These are phyloP conservation scores for Callipepla squamata DNA, from an alignment of 2,113 vertebrate genomes.

Conservation along the genomic window DNA sequence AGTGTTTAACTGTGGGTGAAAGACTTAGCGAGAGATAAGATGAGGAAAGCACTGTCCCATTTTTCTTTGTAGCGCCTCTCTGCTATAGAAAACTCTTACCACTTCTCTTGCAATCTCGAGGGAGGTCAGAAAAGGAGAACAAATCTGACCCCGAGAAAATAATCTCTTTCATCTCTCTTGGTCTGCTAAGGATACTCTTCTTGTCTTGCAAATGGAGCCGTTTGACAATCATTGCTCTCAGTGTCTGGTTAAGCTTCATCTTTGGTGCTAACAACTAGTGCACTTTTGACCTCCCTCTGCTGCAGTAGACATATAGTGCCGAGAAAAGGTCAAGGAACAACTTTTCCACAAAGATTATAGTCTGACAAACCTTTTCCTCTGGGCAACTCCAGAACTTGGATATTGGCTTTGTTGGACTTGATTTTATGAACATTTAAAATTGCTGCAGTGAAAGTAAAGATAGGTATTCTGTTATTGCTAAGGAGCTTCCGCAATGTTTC, in stretches of 20 bases:
- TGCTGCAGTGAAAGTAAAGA: neutral
- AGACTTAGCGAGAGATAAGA: neutral
- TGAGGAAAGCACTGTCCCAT: neutral
- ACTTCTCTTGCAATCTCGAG: conserved; percentile 66
- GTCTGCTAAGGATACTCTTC: conserved; percentile 68
- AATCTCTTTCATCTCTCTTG: conserved; percentile 73
- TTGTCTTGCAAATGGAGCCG: conserved; percentile 75
- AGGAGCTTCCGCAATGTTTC: neutral
- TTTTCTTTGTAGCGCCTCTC: conserved; percentile 53
- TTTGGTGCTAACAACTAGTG: conserved; percentile 64
- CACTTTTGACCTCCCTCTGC: conserved; percentile 73
- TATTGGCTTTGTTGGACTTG: conserved; percentile 22
- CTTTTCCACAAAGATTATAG: conserved; percentile 64
- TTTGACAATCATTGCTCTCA: conserved; percentile 73
- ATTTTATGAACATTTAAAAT: conserved; percentile 55
- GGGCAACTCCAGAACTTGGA: conserved; percentile 41
- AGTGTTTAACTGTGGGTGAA: neutral
- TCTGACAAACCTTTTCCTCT: conserved; percentile 52
- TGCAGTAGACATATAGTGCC: conserved; percentile 44
- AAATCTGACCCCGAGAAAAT: conserved; percentile 73
- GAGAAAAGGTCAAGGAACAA: conserved; percentile 70
- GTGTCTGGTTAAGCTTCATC: conserved; percentile 68
- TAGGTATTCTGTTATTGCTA: neutral
- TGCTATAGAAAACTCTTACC: conserved; percentile 45
- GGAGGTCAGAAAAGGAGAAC: conserved; percentile 72